These are phyloP conservation scores for Teleiodes luculella DNA, from an alignment of 2,888 invertebrate genomes.

Conservation along the genomic window DNA sequence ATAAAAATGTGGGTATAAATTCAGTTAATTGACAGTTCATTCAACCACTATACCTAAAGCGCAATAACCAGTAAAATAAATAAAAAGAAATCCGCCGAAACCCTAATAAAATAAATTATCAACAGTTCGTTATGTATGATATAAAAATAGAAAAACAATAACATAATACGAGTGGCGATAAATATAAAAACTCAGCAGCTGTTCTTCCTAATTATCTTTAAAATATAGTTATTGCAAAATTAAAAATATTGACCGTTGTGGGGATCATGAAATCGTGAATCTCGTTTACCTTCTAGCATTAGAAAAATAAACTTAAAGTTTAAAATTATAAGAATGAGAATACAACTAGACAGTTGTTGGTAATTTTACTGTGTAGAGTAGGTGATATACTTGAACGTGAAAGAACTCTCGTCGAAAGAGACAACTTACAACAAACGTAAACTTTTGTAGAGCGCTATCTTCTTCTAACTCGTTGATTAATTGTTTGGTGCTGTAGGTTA, in stretches of 20 bases:
- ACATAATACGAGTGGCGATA: conserved; percentile 5
- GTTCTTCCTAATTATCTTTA: conserved; percentile 17
- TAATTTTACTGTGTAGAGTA: no score
- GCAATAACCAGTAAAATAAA: background rate
- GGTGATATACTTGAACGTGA: no score
- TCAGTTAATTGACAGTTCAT: background rate
- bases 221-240: conserved; percentile 31
- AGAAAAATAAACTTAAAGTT: conserved; percentile 4
- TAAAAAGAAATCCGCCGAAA: conserved; percentile 5
- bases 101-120: background rate
- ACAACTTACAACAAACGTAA: no score
- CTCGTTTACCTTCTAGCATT: conserved; percentile 32
- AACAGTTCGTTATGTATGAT: conserved; percentile 2
- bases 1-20: no score
- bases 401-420: no score
- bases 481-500: background rate
- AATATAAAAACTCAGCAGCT: conserved; percentile 16
- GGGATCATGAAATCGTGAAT: conserved; percentile 44
- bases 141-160: conserved; percentile 11
- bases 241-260: conserved; percentile 35
- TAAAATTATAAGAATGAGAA: conserved; percentile 21
- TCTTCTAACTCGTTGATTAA: no score
- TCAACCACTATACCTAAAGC: background rate
- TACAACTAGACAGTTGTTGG: conserved; percentile 10
- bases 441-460: no score